Evolutionary conservation across 1,140 invertebrate genomes (phyloP).

Genomic region (Luehdorfia chinensis): DNA sequence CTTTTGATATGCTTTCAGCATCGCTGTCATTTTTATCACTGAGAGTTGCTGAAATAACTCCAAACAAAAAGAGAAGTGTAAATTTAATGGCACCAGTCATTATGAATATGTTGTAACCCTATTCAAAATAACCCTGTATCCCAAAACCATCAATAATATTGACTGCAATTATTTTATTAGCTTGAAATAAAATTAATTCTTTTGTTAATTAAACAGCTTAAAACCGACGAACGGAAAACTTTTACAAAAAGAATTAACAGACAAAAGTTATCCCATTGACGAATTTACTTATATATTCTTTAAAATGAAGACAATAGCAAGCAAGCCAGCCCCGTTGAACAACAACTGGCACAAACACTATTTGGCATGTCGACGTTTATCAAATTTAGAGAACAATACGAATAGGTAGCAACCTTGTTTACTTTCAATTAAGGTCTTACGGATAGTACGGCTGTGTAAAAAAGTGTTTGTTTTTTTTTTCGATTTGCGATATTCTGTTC

Average conservation of each 20-base stretch:
- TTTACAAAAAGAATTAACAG: slow-evolving; percentile 1
- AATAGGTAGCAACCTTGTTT: slow-evolving; percentile 36
- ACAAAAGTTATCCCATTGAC: slow-evolving; percentile 1
- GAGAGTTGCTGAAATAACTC: slow-evolving; percentile 5
- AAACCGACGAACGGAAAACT: too few relatives aligned
- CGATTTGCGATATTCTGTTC: too few relatives aligned
- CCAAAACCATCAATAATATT: too few relatives aligned
- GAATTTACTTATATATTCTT: slow-evolving; percentile 12
- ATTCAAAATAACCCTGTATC: too few relatives aligned
- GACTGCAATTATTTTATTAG: too few relatives aligned
- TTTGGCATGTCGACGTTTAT: slow-evolving; percentile 29
- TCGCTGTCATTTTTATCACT: slow-evolving; percentile 1
- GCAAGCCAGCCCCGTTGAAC: slow-evolving; percentile 10
- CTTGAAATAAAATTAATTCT: too few relatives aligned
- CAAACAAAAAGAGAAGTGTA: slow-evolving; percentile 1
- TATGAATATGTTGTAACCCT: too few relatives aligned
- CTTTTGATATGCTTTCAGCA: slow-evolving; percentile 23
- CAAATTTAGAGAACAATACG: slow-evolving; percentile 33
- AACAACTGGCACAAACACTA: slow-evolving; percentile 23
- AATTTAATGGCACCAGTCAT: not conserved
- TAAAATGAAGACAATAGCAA: slow-evolving; percentile 17
- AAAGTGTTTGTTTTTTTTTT: slow-evolving; percentile 10
- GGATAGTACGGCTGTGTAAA: slow-evolving; percentile 21
- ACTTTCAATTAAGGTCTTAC: slow-evolving; percentile 36
- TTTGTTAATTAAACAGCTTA: too few relatives aligned